Conservation (phyloP, 1,140 invertebrate genomes). For the Bombus pascuorum region DNA sequence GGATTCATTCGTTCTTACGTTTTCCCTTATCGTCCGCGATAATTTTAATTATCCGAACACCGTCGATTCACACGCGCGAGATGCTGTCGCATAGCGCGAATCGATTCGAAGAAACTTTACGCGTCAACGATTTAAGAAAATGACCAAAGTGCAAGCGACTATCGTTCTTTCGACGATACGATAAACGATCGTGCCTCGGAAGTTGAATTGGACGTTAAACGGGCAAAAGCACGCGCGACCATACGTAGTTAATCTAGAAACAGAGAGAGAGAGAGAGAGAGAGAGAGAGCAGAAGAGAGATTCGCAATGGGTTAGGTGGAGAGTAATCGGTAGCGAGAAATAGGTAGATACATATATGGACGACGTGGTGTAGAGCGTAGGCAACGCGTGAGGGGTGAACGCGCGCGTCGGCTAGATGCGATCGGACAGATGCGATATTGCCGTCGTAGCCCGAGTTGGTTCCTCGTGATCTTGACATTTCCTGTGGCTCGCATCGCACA, state of each 20-base stretch:
- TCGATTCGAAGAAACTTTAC: neutral
- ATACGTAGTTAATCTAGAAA: neutral
- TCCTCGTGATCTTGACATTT: slow-evolving; percentile 71
- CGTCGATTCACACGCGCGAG: neutral
- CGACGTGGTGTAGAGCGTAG: neutral
- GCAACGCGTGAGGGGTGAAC: slow-evolving; percentile 44
- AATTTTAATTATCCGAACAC: neutral
- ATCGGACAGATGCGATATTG: slow-evolving; percentile 79
- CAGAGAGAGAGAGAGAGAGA: neutral
- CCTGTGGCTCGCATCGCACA: slow-evolving; percentile 58
- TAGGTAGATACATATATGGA: neutral
- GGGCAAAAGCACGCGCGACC: neutral
- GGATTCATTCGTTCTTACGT: neutral
- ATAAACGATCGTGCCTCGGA: neutral
- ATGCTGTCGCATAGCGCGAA: neutral
- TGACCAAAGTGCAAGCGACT: too few species aligned
- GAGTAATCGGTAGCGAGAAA: neutral
- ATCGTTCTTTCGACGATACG: too few species aligned
- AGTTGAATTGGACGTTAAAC: neutral
- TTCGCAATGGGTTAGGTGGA: neutral
- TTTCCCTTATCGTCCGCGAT: neutral
- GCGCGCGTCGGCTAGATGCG: slow-evolving; percentile 74
- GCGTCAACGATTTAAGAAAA: too few species aligned
- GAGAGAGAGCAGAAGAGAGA: too few species aligned
- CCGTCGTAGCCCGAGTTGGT: slow-evolving; percentile 66